A percentile compares a stretch with the other conserved stretches of the same genome.
Evolutionary conservation across 2,888 invertebrate genomes (phyloP).

Genomic region (Cheilosia impressa): DNA sequence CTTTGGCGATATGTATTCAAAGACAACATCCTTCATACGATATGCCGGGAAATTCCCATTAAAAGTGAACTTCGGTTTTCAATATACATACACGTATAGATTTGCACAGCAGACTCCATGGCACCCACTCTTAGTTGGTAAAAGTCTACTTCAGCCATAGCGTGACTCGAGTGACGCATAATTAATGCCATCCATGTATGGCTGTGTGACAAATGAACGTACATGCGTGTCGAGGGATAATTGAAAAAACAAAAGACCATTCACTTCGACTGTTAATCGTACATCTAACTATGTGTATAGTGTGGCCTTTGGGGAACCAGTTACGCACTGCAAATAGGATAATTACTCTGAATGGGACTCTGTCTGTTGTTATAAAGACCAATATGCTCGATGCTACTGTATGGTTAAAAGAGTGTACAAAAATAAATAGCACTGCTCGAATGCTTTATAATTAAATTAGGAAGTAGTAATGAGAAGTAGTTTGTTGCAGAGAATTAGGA

Average conservation of each 20-base stretch:
- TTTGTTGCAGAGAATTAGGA: background rate
- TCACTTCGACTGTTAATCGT: constrained; percentile 16
- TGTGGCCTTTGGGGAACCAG: constrained; percentile 1
- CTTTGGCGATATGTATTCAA: background rate
- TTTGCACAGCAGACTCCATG: background rate
- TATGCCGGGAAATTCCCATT: constrained; percentile 11
- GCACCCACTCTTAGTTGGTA: background rate
- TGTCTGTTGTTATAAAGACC: background rate
- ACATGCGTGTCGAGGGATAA: constrained; percentile 9
- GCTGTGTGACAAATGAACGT: constrained; percentile 7
- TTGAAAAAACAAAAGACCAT: constrained; percentile 12
- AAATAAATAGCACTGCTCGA: constrained; percentile 1
- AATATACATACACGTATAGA: background rate
- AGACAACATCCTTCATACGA: background rate
- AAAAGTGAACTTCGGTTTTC: constrained; percentile 9
- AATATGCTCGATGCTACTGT: background rate
- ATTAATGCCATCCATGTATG: constrained; percentile 24
- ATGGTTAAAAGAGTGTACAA: background rate
- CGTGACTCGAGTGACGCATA: constrained; percentile 34
- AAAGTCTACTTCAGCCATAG: constrained; percentile 2
- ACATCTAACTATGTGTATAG: background rate
- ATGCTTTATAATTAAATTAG: constrained; percentile 6
- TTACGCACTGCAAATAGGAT: background rate
- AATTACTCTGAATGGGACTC: constrained; percentile 6
- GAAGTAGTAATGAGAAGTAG: background rate